A percentile compares a stretch with the other conserved stretches of the same genome.
Conservation (phyloP, 2,888 invertebrate genomes). For the Trachelus tabidus region DNA sequence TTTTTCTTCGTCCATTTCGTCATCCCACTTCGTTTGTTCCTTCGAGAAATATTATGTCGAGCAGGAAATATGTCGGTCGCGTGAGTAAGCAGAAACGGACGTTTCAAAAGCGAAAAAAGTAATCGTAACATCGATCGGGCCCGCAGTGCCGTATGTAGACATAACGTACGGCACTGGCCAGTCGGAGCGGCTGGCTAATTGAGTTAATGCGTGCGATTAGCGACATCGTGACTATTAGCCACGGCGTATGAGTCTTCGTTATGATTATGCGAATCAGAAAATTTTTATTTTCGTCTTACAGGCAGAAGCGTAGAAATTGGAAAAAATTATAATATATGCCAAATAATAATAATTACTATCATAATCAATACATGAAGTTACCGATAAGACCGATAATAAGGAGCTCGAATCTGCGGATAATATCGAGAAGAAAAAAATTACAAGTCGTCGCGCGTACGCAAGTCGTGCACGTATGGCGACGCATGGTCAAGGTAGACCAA, state of each 20-base stretch:
- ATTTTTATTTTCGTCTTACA: too few species aligned
- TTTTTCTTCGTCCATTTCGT: slow-evolving; percentile 19
- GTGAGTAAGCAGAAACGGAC: background rate
- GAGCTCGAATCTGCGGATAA: background rate
- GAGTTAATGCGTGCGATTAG: slow-evolving; percentile 46
- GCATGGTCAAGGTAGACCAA: background rate
- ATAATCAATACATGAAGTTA: background rate
- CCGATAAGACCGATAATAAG: background rate
- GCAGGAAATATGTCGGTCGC: background rate
- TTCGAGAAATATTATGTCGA: background rate
- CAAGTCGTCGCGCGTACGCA: background rate
- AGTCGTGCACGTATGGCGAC: too few species aligned
- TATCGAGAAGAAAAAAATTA: background rate
- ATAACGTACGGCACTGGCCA: slow-evolving; percentile 10
- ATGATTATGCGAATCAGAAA: background rate
- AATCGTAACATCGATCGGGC: background rate
- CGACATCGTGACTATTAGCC: background rate
- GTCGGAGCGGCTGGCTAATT: slow-evolving; percentile 37
- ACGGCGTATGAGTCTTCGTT: background rate
- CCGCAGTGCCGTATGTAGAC: background rate
- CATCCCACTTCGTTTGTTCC: slow-evolving; percentile 7
- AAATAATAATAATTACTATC: background rate
- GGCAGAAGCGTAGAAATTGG: background rate
- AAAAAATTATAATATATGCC: background rate
- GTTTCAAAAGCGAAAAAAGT: background rate